Conservation (phyloP, 1,140 invertebrate genomes). For the Eupristina koningsbergeri region DNA sequence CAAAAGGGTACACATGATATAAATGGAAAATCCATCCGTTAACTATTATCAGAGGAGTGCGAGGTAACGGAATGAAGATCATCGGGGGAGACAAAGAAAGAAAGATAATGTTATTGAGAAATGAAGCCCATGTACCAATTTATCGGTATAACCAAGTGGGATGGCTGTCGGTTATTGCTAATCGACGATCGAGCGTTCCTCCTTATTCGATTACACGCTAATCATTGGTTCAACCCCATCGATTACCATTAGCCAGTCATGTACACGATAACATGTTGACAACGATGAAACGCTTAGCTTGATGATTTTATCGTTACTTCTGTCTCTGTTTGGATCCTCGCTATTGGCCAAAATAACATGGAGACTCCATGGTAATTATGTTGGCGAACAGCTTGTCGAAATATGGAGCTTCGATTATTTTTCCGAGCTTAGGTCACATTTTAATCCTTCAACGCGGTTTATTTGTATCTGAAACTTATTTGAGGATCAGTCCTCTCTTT, state of each 20-base stretch:
- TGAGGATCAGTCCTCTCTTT: background rate
- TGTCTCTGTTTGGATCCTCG: conserved; percentile 23
- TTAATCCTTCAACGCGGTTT: too few relatives aligned
- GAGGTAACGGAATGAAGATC: background rate
- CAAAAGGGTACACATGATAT: background rate
- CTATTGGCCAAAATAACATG: conserved; percentile 53
- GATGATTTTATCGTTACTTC: background rate
- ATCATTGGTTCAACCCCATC: conserved; percentile 62
- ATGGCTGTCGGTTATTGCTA: conserved; percentile 66
- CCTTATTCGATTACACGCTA: conserved; percentile 67
- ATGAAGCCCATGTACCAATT: conserved; percentile 61
- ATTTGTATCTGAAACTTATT: background rate
- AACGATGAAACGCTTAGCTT: background rate
- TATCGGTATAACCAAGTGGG: conserved; percentile 60
- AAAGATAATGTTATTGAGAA: conserved; percentile 21
- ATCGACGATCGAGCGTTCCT: conserved; percentile 66
- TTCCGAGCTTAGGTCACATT: too few relatives aligned
- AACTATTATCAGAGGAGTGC: background rate
- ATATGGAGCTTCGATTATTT: too few relatives aligned
- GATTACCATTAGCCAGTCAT: conserved; percentile 62
- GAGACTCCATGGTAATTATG: conserved; percentile 2
- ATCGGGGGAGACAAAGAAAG: background rate
- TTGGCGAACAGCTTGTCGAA: background rate
- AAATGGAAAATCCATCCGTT: background rate
- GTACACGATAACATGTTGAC: conserved; percentile 2